Conservation (phyloP, 2,888 invertebrate genomes). For the Scrobipalpa atriplicella region DNA sequence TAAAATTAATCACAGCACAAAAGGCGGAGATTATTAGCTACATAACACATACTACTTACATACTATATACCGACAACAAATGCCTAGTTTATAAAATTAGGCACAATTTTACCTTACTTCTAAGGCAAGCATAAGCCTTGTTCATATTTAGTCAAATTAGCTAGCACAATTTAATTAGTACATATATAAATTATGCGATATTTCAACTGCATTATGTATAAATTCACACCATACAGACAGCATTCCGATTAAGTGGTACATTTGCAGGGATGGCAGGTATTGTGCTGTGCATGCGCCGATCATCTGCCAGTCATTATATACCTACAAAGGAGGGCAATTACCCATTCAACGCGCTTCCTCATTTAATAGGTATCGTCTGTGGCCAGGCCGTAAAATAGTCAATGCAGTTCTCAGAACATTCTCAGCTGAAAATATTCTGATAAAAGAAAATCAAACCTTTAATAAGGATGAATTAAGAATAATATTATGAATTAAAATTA, state of each 20-base stretch:
- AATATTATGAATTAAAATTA: no score
- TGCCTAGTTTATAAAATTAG: no score
- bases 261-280: not conserved
- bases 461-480: no score
- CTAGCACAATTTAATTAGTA: no score
- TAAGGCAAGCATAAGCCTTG: no score
- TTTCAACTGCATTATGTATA: conserved; percentile 1
- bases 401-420: not conserved
- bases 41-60: no score
- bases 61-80: no score
- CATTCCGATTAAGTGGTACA: conserved; percentile 15
- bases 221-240: conserved; percentile 26
- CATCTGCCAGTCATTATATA: conserved; percentile 8
- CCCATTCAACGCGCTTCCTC: conserved; percentile 9
- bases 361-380: not conserved
- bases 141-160: no score
- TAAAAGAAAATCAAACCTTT: no score
- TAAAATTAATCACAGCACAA: no score
- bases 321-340: conserved; percentile 12
- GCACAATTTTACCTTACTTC: no score
- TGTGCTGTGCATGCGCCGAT: not conserved
- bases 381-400: not conserved
- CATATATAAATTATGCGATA: not conserved
- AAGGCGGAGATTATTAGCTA: no score
- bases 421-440: not conserved